phyloP scores from a whole-genome alignment of 2,888 invertebrate species.

The Orthosia incerta region DNA sequence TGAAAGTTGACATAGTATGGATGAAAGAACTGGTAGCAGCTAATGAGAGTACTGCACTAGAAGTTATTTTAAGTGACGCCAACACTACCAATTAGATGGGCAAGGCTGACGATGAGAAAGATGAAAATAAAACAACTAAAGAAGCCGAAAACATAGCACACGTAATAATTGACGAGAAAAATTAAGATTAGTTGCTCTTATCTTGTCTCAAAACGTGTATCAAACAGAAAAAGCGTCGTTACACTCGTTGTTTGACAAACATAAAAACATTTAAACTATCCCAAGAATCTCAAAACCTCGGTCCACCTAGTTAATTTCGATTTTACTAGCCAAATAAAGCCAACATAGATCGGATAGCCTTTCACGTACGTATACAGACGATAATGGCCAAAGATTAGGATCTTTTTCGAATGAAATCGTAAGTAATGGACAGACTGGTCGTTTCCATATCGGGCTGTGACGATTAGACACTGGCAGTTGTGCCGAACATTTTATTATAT shows the following conservation, averaged over 20 bases:
- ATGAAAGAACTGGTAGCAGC: slow-evolving; percentile 26
- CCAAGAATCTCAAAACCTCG: slow-evolving; percentile 58
- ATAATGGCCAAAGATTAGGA: slow-evolving; percentile 86
- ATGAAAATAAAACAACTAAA: slow-evolving; percentile 3
- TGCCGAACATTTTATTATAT: slow-evolving; percentile 59
- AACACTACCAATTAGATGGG: slow-evolving; percentile 9
- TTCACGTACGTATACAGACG: slow-evolving; percentile 82
- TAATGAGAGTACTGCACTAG: slow-evolving; percentile 22
- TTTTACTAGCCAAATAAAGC: slow-evolving; percentile 83
- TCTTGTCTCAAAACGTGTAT: slow-evolving; percentile 7
- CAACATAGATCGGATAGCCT: slow-evolving; percentile 84
- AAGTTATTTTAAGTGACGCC: slow-evolving; percentile 17
- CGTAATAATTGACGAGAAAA: neutral
- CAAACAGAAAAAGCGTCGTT: slow-evolving; percentile 20
- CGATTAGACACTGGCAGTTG: slow-evolving; percentile 68
- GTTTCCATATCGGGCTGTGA: slow-evolving; percentile 76
- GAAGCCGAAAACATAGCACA: slow-evolving; percentile 18
- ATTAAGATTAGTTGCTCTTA: neutral
- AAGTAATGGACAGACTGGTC: slow-evolving; percentile 78
- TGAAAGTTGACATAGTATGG: slow-evolving; percentile 34
- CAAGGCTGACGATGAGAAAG: neutral
- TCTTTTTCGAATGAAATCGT: slow-evolving; percentile 87
- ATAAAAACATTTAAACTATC: slow-evolving; percentile 57
- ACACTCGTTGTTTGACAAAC: slow-evolving; percentile 34
- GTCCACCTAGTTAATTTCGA: slow-evolving; percentile 73